Evolutionary conservation across 1,140 invertebrate genomes (phyloP).

Genomic region (Tetramorium simillimum): DNA sequence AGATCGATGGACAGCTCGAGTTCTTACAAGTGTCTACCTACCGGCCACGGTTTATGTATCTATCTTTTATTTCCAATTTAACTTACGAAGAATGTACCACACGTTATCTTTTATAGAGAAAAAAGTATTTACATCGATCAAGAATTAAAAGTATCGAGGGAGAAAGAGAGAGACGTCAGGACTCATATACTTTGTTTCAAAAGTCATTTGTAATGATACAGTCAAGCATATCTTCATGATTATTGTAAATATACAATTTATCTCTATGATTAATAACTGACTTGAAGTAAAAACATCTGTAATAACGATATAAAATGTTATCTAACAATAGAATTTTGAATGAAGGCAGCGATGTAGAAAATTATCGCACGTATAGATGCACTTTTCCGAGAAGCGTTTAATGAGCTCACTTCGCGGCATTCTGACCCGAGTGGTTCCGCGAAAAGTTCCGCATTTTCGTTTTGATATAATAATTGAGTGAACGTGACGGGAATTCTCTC

Average conservation of each 20-base stretch:
- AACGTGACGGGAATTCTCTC: conserved; percentile 72
- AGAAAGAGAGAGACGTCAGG: not conserved
- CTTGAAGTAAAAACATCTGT: not conserved
- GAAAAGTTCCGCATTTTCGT: conserved; percentile 3
- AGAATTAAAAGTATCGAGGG: not conserved
- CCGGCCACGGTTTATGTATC: not conserved
- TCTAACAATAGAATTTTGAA: not conserved
- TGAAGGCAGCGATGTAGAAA: not conserved
- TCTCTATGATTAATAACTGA: not conserved
- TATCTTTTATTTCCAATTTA: conserved; percentile 31
- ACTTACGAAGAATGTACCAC: not conserved
- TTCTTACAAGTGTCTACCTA: not conserved
- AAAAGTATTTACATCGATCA: not conserved
- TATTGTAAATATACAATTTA: conserved; percentile 7
- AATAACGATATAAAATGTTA: not conserved
- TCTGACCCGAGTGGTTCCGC: conserved; percentile 3
- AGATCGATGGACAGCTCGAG: not conserved
- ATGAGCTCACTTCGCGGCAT: not conserved
- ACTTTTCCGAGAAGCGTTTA: not conserved
- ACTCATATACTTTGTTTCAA: not conserved
- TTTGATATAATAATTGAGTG: conserved; percentile 71
- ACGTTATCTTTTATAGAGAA: not conserved
- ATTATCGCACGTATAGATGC: not conserved
- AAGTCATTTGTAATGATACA: not conserved
- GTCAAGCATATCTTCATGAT: not conserved